These are phyloP conservation scores for Lissocephala sabroskyi DNA, from an alignment of 2,888 invertebrate genomes.

Conservation along the genomic window DNA sequence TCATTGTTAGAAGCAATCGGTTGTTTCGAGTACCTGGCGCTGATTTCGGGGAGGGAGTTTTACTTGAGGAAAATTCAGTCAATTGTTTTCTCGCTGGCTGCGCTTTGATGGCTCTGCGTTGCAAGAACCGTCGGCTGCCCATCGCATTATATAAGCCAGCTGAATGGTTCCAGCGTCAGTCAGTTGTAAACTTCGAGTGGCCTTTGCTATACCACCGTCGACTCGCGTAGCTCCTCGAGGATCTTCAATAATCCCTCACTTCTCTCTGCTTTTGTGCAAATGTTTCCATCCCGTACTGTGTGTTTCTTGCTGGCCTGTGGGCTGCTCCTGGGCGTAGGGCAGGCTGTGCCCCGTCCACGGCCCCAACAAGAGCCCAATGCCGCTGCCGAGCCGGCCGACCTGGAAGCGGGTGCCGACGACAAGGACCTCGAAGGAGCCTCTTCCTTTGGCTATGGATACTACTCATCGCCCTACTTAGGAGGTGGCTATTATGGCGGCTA, in stretches of 20 bases:
- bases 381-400: constrained; percentile 35
- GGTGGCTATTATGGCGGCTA: constrained; percentile 51
- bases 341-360: constrained; percentile 48
- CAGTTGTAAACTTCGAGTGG: constrained; percentile 59
- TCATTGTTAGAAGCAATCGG: constrained; percentile 41
- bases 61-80: constrained; percentile 45
- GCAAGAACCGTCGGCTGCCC: constrained; percentile 46
- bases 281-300: constrained; percentile 39
- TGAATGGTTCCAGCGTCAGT: constrained; percentile 44
- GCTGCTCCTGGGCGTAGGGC: constrained; percentile 6
- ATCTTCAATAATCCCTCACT: no score
- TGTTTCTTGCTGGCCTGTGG: constrained; percentile 40
- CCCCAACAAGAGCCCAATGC: constrained; percentile 32
- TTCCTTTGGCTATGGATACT: constrained; percentile 68
- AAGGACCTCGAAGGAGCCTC: constrained; percentile 67
- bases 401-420: constrained; percentile 53
- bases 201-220: constrained; percentile 37
- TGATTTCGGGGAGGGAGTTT: constrained; percentile 5
- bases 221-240: not conserved
- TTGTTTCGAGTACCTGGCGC: constrained; percentile 1
- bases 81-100: constrained; percentile 55
- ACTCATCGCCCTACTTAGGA: constrained; percentile 61
- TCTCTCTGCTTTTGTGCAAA: no score
- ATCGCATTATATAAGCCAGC: constrained; percentile 61
- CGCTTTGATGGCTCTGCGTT: constrained; percentile 55